Conservation (phyloP, 2,888 invertebrate species). For the Xanthia icteritia region DNA sequence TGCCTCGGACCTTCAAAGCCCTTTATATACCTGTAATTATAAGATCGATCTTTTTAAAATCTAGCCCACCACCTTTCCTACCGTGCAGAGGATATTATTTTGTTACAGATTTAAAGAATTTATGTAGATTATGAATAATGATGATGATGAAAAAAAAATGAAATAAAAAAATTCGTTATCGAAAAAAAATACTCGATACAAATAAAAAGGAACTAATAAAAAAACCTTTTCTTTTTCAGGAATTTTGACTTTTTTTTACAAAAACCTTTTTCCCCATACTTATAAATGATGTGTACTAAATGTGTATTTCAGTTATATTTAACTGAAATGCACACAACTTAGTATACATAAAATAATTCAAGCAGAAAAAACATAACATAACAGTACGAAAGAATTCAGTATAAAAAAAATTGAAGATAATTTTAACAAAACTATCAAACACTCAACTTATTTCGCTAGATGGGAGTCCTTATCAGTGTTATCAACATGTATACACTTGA, state of each 20-base stretch:
- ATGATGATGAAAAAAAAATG: constrained; percentile 35
- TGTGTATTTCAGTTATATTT: no score
- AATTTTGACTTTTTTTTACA: constrained; percentile 76
- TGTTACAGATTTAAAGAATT: constrained; percentile 71
- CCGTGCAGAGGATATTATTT: constrained; percentile 79
- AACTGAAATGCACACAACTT: no score
- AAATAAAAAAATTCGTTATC: constrained; percentile 56
- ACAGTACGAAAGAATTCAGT: background rate
- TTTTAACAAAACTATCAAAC: background rate
- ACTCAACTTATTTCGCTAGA: background rate
- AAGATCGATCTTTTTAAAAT: constrained; percentile 46
- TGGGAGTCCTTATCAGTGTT: constrained; percentile 25
- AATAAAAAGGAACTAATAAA: constrained; percentile 69
- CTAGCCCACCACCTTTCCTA: constrained; percentile 82
- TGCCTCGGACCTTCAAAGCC: no score
- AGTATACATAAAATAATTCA: no score
- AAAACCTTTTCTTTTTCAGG: constrained; percentile 83
- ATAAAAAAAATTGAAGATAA: background rate
- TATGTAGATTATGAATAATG: constrained; percentile 18
- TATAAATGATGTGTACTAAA: no score
- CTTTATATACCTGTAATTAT: constrained; percentile 40
- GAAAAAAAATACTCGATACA: constrained; percentile 73
- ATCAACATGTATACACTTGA: constrained; percentile 21
- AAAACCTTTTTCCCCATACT: background rate
- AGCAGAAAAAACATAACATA: background rate